These are phyloP conservation scores for Nomada ruficornis DNA, from an alignment of 2,888 invertebrate genomes.

Conservation along the genomic window DNA sequence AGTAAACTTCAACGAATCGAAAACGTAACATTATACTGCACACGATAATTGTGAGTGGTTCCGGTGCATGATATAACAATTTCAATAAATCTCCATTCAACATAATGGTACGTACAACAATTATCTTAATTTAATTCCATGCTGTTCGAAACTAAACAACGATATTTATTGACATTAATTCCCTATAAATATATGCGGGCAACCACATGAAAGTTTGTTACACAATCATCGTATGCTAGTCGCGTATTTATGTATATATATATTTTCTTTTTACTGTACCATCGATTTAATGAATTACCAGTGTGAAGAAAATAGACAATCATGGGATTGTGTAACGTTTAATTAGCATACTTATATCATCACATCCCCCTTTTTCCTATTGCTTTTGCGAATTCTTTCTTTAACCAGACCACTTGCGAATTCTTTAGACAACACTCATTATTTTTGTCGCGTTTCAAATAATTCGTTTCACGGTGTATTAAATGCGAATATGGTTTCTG, in stretches of 20 bases:
- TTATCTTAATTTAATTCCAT: slow-evolving; percentile 40
- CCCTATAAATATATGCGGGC: slow-evolving; percentile 37
- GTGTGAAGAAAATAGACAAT: slow-evolving; percentile 1
- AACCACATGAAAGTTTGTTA: slow-evolving; percentile 6
- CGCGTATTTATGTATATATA: background rate
- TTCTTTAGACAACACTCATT: background rate
- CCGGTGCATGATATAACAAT: slow-evolving; percentile 7
- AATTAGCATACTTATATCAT: background rate
- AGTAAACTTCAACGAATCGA: slow-evolving; percentile 36
- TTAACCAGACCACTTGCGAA: background rate
- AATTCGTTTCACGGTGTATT: background rate
- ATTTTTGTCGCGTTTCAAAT: background rate
- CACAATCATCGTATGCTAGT: slow-evolving; percentile 9
- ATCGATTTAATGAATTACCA: slow-evolving; percentile 1
- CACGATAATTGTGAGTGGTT: background rate
- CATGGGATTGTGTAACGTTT: background rate
- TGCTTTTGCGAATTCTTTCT: background rate
- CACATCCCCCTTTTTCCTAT: background rate
- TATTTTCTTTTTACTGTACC: background rate
- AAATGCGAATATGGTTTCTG: background rate
- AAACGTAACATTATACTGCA: slow-evolving; percentile 16
- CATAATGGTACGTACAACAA: slow-evolving; percentile 23
- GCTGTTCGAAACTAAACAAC: slow-evolving; percentile 19
- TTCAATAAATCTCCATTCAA: slow-evolving; percentile 22
- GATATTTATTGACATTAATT: slow-evolving; percentile 54